Evolutionary conservation across 2,797 vertebrate genomes (phyloP).

Genomic region (Huso huso): DNA sequence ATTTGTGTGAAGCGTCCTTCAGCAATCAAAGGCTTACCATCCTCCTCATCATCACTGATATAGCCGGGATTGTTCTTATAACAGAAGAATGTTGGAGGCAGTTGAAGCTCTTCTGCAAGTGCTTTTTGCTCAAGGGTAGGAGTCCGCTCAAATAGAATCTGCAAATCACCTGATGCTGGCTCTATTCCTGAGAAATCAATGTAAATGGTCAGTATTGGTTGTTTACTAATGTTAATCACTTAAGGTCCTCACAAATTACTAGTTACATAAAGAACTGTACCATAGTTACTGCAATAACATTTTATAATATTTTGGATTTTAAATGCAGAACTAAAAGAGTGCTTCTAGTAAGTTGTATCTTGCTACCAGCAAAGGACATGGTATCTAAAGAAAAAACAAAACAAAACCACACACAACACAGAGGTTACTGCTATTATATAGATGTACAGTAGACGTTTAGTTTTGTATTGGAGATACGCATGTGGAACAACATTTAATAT

Average conservation of each 20-base stretch:
- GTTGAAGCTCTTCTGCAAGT: conserved; percentile 70
- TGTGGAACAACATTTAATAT: too few species aligned
- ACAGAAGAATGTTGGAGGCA: conserved; percentile 89
- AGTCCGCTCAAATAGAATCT: conserved; percentile 72
- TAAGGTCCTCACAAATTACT: too few species aligned
- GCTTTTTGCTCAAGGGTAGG: conserved; percentile 77
- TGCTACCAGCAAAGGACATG: too few species aligned
- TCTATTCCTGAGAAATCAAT: not conserved
- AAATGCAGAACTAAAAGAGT: not conserved
- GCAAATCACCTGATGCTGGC: conserved; percentile 57
- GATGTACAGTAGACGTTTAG: too few species aligned
- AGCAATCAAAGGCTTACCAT: conserved; percentile 61
- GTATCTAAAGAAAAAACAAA: too few species aligned
- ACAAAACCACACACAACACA: too few species aligned
- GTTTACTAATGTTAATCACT: too few species aligned
- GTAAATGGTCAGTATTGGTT: too few species aligned
- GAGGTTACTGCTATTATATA: too few species aligned
- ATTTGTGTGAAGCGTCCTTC: too few species aligned
- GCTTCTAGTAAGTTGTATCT: not conserved
- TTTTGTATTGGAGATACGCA: too few species aligned
- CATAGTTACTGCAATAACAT: not conserved
- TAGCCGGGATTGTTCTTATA: conserved; percentile 88
- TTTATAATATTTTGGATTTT: not conserved
- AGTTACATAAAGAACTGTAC: too few species aligned
- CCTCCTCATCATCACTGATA: conserved; percentile 71